These are phyloP conservation scores for Myotis brandtii DNA, from an alignment of 2,113 vertebrate genomes.

Conservation along the genomic window DNA sequence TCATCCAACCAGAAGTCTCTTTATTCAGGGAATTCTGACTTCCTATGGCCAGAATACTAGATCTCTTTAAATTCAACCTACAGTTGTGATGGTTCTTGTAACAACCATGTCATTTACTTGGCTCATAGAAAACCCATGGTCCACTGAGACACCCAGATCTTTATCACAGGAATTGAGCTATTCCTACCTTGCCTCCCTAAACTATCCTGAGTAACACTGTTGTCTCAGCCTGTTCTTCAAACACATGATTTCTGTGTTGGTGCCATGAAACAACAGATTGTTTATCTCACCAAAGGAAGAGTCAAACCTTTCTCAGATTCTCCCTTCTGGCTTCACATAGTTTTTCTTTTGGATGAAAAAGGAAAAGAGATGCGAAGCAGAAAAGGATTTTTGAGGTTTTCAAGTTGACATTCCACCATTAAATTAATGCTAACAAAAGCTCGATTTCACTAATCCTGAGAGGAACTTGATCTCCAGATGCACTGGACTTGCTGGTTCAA, in stretches of 20 bases:
- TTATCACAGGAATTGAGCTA: background rate
- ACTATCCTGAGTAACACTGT: background rate
- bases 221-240: constrained; percentile 23
- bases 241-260: constrained; percentile 1
- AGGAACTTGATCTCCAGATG: constrained; percentile 56
- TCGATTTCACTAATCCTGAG: constrained; percentile 67
- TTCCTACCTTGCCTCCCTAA: background rate
- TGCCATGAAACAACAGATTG: constrained; percentile 54
- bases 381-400: constrained; percentile 66
- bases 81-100: background rate
- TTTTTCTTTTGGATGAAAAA: constrained; percentile 64
- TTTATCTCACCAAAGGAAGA: constrained; percentile 55
- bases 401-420: constrained; percentile 53
- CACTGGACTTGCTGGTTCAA: constrained; percentile 30
- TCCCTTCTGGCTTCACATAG: constrained; percentile 57
- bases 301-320: constrained; percentile 62
- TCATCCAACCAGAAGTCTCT: background rate
- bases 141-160: background rate
- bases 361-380: constrained; percentile 57
- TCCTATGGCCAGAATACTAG: background rate
- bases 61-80: background rate
- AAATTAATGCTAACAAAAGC: constrained; percentile 73
- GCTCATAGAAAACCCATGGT: background rate
- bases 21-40: background rate
- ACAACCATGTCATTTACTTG: constrained; percentile 18